Conservation (phyloP, 2,888 invertebrate species). For the Rhopalosiphum nymphaeae region DNA sequence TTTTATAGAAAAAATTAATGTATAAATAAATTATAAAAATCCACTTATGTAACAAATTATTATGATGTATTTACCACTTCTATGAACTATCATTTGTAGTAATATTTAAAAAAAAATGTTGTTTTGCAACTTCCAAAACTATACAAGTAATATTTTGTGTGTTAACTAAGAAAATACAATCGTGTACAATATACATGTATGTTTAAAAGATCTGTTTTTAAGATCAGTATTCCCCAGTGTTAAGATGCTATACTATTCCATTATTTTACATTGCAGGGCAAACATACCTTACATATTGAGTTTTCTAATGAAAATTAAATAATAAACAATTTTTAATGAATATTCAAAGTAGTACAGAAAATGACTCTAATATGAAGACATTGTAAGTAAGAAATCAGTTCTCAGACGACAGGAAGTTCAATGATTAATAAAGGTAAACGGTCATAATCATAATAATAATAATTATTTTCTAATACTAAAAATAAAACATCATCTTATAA, state of each 20-base stretch:
- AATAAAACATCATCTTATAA: not conserved
- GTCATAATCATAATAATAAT: not conserved
- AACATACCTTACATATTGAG: not conserved
- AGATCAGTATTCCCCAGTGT: too few relatives aligned
- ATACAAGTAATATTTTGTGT: not conserved
- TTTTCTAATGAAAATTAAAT: not conserved
- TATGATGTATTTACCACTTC: too few relatives aligned
- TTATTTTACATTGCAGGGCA: too few relatives aligned
- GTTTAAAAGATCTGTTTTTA: not conserved
- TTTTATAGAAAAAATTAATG: not conserved
- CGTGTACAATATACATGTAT: not conserved
- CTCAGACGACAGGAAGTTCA: not conserved
- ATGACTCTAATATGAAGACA: not conserved
- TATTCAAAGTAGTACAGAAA: not conserved
- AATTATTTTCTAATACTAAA: not conserved
- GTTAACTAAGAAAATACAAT: not conserved
- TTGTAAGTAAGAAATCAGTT: not conserved
- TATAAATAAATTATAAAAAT: not conserved
- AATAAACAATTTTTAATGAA: not conserved
- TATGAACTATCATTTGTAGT: too few relatives aligned
- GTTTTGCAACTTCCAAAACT: not conserved
- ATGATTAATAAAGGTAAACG: not conserved
- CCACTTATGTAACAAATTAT: not conserved
- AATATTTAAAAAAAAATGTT: not conserved
- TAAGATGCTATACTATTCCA: too few relatives aligned